These are phyloP conservation scores for Andrena marginata DNA, from an alignment of 2,888 invertebrate species.

Conservation along the genomic window DNA sequence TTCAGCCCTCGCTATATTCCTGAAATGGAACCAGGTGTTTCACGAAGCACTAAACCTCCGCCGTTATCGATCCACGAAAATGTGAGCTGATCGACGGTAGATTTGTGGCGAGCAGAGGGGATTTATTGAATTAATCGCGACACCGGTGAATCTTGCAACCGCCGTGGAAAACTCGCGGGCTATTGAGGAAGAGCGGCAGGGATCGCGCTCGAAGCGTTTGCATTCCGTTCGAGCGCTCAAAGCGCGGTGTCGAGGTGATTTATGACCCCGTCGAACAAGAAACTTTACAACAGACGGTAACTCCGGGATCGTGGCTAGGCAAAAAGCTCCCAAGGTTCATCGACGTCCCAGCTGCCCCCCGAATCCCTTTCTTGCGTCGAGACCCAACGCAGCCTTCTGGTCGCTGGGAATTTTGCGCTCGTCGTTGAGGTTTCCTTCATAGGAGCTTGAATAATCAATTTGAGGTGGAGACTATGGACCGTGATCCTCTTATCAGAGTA, in stretches of 20 bases:
- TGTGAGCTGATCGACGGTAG: too few species aligned
- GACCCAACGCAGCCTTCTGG: not conserved
- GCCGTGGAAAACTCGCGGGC: not conserved
- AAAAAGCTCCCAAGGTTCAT: conserved; percentile 27
- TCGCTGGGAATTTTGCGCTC: not conserved
- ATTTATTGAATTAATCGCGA: too few species aligned
- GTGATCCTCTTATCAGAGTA: not conserved
- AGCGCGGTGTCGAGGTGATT: conserved; percentile 29
- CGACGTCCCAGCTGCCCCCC: conserved; percentile 14
- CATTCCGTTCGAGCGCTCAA: not conserved
- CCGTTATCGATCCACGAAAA: too few species aligned
- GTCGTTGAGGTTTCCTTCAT: conserved; percentile 8
- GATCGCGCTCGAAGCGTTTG: not conserved
- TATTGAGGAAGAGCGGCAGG: not conserved
- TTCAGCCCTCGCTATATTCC: not conserved
- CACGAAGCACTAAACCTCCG: too few species aligned
- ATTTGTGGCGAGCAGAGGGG: too few species aligned
- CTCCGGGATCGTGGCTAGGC: conserved; percentile 4
- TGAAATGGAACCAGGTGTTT: not conserved
- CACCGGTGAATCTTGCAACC: too few species aligned
- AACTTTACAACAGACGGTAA: conserved; percentile 18
- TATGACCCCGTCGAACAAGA: conserved; percentile 26
- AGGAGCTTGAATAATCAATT: not conserved
- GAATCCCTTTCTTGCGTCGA: conserved; percentile 10
- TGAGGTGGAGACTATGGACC: not conserved